Percentiles rank a stretch among this genome's conserved stretches.
Evolutionary conservation across 2,797 vertebrate species (phyloP).

Genomic region (Anniella stebbinsi): DNA sequence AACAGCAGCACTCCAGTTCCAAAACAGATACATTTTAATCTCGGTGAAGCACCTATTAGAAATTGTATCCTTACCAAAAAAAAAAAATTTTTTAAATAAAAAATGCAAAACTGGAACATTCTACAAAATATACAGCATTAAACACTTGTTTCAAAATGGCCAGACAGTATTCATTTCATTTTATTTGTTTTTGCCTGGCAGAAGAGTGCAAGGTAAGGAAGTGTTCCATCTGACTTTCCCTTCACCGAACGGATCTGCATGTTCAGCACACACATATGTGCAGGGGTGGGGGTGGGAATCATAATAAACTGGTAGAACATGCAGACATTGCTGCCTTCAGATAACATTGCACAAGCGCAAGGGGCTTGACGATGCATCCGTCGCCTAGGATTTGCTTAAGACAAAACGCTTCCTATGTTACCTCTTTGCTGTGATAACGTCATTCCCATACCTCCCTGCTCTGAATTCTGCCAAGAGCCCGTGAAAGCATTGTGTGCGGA

Average conservation of each 20-base stretch:
- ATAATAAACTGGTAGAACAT: constrained; percentile 13
- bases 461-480: not conserved
- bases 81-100: constrained; percentile 66
- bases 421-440: not conserved
- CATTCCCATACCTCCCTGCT: accelerated
- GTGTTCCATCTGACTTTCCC: not conserved
- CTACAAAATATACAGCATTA: constrained; percentile 11
- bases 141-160: not conserved
- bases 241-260: accelerated
- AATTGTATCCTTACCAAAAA: constrained; percentile 26
- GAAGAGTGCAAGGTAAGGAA: not conserved
- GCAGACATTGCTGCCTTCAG: not conserved
- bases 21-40: constrained; percentile 71
- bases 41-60: constrained; percentile 21
- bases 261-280: not conserved
- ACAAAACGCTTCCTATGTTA: constrained; percentile 54
- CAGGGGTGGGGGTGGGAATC: not conserved
- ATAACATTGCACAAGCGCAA: not conserved
- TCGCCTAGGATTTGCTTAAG: not conserved
- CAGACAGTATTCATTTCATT: not conserved
- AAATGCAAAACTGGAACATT: constrained; percentile 17
- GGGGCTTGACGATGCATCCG: accelerated
- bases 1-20: not conserved
- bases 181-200: not conserved
- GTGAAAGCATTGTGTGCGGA: accelerated